Evolutionary conservation across 2,113 vertebrate genomes (phyloP).

Genomic region (Herpetotheres cachinnans): DNA sequence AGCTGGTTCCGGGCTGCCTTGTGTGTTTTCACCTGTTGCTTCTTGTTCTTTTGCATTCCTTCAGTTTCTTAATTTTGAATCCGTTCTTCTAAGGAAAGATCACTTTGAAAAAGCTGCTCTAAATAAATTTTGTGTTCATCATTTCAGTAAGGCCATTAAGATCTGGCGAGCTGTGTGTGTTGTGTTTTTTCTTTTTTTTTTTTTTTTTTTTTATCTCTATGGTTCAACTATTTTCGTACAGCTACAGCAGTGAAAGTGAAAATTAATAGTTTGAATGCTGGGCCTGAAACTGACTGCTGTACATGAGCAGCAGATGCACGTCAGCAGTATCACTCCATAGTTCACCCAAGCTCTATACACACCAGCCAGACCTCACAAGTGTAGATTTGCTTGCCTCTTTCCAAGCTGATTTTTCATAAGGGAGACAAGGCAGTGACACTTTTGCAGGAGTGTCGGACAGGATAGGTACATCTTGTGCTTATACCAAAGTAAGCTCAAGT

Average conservation of each 20-base stretch:
- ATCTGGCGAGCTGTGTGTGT: background rate
- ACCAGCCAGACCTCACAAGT: background rate
- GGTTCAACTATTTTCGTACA: background rate
- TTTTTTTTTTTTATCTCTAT: background rate
- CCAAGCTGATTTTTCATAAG: background rate
- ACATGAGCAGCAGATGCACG: background rate
- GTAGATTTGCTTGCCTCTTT: background rate
- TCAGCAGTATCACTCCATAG: fast-evolving
- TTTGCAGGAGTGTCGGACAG: background rate
- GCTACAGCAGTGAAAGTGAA: background rate
- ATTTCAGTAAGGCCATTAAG: background rate
- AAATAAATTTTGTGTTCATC: background rate
- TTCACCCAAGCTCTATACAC: fast-evolving
- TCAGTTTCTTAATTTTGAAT: background rate
- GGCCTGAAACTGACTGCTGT: background rate
- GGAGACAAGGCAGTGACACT: background rate
- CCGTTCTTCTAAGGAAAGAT: background rate
- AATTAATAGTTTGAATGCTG: background rate
- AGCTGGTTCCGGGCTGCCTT: background rate
- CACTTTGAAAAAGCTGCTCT: background rate
- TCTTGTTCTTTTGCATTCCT: background rate
- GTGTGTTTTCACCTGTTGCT: background rate
- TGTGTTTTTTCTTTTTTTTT: background rate
- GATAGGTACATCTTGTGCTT: background rate
- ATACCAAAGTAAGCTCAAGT: background rate